A percentile compares a stretch with the other conserved stretches of the same genome.
phyloP scores from a whole-genome alignment of 2,797 vertebrate species.

The Sylvia borin region DNA sequence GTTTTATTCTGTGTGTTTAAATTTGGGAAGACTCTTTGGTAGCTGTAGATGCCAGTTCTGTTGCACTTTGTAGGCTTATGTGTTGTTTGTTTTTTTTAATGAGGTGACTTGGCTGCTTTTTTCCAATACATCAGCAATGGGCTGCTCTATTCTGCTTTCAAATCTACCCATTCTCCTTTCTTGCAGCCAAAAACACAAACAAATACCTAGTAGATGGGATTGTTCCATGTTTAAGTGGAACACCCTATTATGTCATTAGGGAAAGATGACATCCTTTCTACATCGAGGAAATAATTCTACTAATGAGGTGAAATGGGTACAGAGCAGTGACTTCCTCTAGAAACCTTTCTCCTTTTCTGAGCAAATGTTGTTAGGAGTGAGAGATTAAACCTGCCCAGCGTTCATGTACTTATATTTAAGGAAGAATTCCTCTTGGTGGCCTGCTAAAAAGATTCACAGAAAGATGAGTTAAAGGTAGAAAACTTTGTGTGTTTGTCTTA shows the following conservation, averaged over 20 bases:
- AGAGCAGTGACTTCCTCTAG: constrained; percentile 1
- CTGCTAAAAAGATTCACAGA: background rate
- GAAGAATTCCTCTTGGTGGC: background rate
- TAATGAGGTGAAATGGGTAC: background rate
- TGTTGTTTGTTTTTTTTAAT: background rate
- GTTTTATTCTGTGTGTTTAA: background rate
- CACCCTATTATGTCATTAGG: background rate
- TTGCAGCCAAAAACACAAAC: background rate
- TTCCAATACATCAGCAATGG: background rate
- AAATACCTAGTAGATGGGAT: background rate
- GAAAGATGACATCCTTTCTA: constrained; percentile 1
- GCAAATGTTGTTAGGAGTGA: background rate
- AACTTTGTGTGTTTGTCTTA: background rate
- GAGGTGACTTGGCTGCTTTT: background rate
- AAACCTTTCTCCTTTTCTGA: background rate
- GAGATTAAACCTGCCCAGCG: background rate
- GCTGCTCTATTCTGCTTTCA: background rate
- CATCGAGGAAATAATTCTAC: constrained; percentile 12
- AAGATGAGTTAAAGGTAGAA: background rate
- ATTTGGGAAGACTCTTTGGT: background rate
- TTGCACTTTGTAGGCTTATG: background rate
- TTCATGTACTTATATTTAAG: background rate
- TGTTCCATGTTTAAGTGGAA: background rate
- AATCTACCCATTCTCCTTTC: background rate
- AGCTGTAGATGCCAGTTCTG: background rate